A percentile compares a stretch with the other conserved stretches of the same genome.
phyloP scores from a whole-genome alignment of 2,888 invertebrate species.

The Drosophila helvetica region DNA sequence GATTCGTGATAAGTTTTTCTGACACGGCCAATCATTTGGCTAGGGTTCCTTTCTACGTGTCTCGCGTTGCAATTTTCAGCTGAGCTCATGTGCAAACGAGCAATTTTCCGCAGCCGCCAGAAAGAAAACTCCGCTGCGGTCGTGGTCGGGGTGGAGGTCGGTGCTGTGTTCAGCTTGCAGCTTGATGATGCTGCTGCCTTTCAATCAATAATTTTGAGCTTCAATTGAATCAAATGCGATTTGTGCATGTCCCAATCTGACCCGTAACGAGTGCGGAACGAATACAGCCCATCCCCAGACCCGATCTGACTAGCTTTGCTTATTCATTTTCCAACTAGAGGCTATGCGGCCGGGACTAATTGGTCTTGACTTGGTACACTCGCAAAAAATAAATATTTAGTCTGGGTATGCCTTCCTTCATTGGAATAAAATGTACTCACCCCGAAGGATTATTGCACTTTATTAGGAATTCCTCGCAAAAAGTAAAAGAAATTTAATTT shows the following conservation, averaged over 20 bases:
- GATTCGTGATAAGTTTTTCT: constrained; percentile 74
- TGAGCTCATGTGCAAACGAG: constrained; percentile 80
- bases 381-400: neutral
- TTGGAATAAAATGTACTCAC: neutral
- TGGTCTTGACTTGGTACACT: constrained; percentile 25
- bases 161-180: constrained; percentile 36
- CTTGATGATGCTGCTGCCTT: constrained; percentile 47
- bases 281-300: too few relatives aligned
- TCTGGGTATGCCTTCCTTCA: too few relatives aligned
- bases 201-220: constrained; percentile 80
- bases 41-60: constrained; percentile 67
- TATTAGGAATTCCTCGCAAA: fast-evolving
- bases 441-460: too few relatives aligned
- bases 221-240: constrained; percentile 81
- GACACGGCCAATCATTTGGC: constrained; percentile 72
- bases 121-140: constrained; percentile 25
- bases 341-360: constrained; percentile 48
- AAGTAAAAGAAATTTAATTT: too few relatives aligned
- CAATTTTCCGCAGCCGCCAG: constrained; percentile 52
- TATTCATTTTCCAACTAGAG: constrained; percentile 71
- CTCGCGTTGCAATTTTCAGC: constrained; percentile 79
- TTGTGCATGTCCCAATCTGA: constrained; percentile 42
- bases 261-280: neutral
- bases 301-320: constrained; percentile 15
- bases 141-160: constrained; percentile 3